phyloP scores from a whole-genome alignment of 1,140 invertebrate genomes.

The Magallana ariakensis region DNA sequence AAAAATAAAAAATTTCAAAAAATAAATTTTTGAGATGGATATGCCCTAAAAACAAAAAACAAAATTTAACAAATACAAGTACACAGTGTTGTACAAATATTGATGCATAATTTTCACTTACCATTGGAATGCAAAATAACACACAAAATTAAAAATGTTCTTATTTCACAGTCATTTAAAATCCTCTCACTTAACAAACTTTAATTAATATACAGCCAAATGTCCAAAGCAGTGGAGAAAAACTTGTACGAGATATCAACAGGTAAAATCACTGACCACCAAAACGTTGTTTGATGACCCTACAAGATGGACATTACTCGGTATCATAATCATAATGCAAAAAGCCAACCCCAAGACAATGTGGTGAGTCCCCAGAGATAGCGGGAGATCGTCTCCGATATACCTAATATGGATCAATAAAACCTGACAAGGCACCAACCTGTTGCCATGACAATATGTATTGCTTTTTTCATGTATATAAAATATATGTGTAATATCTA shows the following conservation, averaged over 20 bases:
- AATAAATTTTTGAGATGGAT: too few relatives aligned
- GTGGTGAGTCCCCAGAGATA: not conserved
- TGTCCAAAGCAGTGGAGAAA: too few relatives aligned
- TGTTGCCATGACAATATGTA: constrained; percentile 51
- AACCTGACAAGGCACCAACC: constrained; percentile 34
- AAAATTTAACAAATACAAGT: too few relatives aligned
- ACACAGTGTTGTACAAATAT: too few relatives aligned
- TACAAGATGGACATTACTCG: not conserved
- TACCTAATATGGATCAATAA: constrained; percentile 47
- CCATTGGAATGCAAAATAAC: not conserved
- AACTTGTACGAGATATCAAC: too few relatives aligned
- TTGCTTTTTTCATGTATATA: constrained; percentile 39
- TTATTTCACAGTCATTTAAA: too few relatives aligned
- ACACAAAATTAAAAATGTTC: too few relatives aligned
- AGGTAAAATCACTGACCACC: not conserved
- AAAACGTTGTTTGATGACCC: not conserved
- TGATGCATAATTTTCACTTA: not conserved
- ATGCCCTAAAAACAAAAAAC: too few relatives aligned
- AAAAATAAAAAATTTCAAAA: too few relatives aligned
- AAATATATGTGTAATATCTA: constrained; percentile 40
- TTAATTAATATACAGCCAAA: too few relatives aligned
- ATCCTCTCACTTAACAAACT: too few relatives aligned
- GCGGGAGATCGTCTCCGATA: not conserved
- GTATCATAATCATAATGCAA: constrained; percentile 6
- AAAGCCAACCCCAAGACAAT: not conserved